Percentiles rank a stretch among this genome's conserved stretches.
Conservation (phyloP, 2,888 invertebrate species). For the Scelioninae gen. 1 region DNA sequence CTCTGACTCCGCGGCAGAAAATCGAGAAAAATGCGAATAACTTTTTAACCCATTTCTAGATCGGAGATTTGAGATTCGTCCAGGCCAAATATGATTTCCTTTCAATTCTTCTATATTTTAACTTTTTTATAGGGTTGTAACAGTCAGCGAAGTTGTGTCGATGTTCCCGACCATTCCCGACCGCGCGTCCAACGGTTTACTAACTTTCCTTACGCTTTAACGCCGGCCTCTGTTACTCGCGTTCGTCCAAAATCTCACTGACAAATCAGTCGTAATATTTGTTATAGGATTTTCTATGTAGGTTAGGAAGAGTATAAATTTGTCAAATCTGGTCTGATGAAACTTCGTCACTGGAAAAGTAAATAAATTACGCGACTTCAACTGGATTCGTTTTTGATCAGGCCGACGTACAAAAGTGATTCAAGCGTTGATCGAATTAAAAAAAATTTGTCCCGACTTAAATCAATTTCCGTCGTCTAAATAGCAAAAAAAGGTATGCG, state of each 20-base stretch:
- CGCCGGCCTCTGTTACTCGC: background rate
- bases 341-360: background rate
- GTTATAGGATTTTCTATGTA: no score
- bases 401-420: background rate
- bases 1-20: no score
- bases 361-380: conserved; percentile 13
- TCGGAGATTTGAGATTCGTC: conserved; percentile 47
- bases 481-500: conserved; percentile 25
- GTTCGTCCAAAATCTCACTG: conserved; percentile 2
- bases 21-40: conserved; percentile 26
- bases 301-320: no score
- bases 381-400: background rate
- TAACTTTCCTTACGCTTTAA: conserved; percentile 39
- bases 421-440: conserved; percentile 11
- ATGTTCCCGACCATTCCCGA: conserved; percentile 28
- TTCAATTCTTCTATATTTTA: conserved; percentile 62
- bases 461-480: conserved; percentile 40
- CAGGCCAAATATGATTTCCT: conserved; percentile 53
- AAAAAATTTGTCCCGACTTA: conserved; percentile 10
- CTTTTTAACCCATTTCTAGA: conserved; percentile 59
- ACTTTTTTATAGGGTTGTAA: conserved; percentile 48
- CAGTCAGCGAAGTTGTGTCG: conserved; percentile 42
- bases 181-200: conserved; percentile 25
- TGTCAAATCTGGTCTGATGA: no score
- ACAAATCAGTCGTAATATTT: conserved; percentile 5